Evolutionary conservation across 1,140 invertebrate genomes (phyloP).

Genomic region (Himalopsyche phryganea): DNA sequence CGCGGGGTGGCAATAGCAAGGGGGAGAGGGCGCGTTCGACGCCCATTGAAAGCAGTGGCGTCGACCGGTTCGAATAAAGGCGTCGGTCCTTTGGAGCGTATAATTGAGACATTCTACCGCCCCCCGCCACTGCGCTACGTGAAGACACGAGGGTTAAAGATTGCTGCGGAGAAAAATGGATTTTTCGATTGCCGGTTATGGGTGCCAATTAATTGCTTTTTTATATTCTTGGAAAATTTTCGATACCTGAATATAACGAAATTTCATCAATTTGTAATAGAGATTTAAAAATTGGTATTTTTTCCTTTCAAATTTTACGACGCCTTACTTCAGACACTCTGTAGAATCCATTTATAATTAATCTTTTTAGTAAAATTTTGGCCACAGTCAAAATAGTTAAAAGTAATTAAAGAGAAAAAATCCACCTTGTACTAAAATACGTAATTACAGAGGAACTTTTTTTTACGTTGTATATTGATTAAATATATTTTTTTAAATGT

Average conservation of each 20-base stretch:
- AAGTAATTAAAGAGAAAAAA: too few relatives aligned
- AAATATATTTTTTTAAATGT: too few relatives aligned
- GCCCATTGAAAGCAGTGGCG: slow-evolving; percentile 5
- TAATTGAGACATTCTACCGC: slow-evolving; percentile 30
- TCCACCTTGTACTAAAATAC: too few relatives aligned
- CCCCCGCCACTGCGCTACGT: not conserved
- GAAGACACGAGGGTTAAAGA: slow-evolving; percentile 2
- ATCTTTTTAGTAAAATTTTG: too few relatives aligned
- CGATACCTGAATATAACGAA: not conserved
- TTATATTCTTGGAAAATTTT: not conserved
- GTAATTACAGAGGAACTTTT: too few relatives aligned
- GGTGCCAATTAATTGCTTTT: not conserved
- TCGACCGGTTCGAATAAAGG: slow-evolving; percentile 22
- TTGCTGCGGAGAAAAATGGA: not conserved
- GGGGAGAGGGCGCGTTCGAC: not conserved
- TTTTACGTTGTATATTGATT: too few relatives aligned
- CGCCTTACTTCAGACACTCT: too few relatives aligned
- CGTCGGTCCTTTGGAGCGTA: slow-evolving; percentile 28
- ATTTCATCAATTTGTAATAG: too few relatives aligned
- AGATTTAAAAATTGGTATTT: too few relatives aligned
- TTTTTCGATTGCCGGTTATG: not conserved
- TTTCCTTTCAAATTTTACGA: too few relatives aligned
- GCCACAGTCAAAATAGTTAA: too few relatives aligned
- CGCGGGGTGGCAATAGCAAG: not conserved
- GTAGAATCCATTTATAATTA: too few relatives aligned